Conservation (phyloP, 2,113 vertebrate species). For the Phyllopteryx taeniolatus region DNA sequence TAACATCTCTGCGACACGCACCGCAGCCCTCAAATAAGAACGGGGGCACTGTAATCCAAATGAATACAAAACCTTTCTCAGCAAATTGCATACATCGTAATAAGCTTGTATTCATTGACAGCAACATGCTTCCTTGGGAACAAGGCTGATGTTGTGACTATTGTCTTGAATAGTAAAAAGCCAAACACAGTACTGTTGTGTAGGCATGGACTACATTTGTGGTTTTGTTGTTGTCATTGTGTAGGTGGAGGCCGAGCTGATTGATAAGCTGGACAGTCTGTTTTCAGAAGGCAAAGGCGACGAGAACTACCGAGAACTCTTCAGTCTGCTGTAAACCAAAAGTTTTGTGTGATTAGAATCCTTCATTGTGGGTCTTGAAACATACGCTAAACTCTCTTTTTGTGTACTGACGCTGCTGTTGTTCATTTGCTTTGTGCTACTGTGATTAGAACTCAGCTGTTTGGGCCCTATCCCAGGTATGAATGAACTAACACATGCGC, state of each 20-base stretch:
- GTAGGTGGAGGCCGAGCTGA: slow-evolving; percentile 95
- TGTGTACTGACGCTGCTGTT: slow-evolving; percentile 56
- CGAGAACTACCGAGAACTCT: slow-evolving; percentile 98
- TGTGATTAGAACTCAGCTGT: slow-evolving; percentile 93
- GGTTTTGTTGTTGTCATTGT: not conserved
- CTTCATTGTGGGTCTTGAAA: not conserved
- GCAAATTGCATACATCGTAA: no score
- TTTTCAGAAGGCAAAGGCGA: slow-evolving; percentile 96
- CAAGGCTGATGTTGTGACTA: not conserved
- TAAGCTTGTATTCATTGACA: no score
- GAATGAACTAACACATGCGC: slow-evolving; percentile 21
- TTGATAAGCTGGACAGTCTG: slow-evolving; percentile 96
- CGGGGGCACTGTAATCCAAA: no score
- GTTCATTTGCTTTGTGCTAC: slow-evolving; percentile 76
- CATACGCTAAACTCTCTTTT: slow-evolving; percentile 22
- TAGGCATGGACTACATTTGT: not conserved
- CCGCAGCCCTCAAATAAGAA: no score
- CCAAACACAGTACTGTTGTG: no score
- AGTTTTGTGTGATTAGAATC: slow-evolving; percentile 2
- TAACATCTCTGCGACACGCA: no score
- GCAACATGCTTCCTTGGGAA: not conserved
- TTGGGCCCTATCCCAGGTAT: slow-evolving; percentile 99
- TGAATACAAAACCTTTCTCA: no score
- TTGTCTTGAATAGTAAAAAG: no score
- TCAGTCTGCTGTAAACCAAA: slow-evolving; percentile 89